Evolutionary conservation across 1,140 invertebrate species (phyloP), one percentile per base, ranked within the genome.

Genomic region (Stratiolaelaps scimitus): DNA sequence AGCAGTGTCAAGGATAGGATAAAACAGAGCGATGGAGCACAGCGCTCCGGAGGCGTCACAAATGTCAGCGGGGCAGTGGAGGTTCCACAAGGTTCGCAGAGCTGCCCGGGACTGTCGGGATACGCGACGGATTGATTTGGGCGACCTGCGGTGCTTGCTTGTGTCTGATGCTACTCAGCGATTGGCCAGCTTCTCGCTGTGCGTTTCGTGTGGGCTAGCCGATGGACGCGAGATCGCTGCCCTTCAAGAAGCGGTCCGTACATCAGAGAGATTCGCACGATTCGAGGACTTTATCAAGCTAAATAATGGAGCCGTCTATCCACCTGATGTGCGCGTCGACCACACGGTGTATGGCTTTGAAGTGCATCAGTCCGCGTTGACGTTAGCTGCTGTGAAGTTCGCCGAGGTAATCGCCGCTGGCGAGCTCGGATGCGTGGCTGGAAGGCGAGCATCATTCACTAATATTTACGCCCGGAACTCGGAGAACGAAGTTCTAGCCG

Each of bases 271-370:
- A 23, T 60, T 60, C 34, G 26, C 26, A 15, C 53, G 53, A 29
- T 60, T 60, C 1, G 53, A 60, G 53, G 53, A 60, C 23, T 60
- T 60, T 23, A 60, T 60, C 23, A n/a, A 34, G 2, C 53, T 60
- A 15, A 60, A 60, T 26, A 60, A 60, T 34, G 53, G 53, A 15
- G 53, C 53, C 13, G 17, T 60, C 2, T n/a, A 60, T 60, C 53
- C 53, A 5, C 53, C 53, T 26, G 34, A 20, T 17, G 26, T 60
- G 2, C 34, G 53, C 15, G 53, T 60, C 13, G 53, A 60, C 20
- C 26, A 29, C 23, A 60, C 53, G 15, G 34, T 60, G 15, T 20
- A 29, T 34, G 53, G 53, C 15, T 60, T 60, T 23, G 53, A 60
- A 26, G 53, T 60, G 26, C 53, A 60, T 34, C 26, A 29, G 13